Base-by-base conservation (phyloP, 2,888 invertebrate genomes). In the Thumatha senex region DNA sequence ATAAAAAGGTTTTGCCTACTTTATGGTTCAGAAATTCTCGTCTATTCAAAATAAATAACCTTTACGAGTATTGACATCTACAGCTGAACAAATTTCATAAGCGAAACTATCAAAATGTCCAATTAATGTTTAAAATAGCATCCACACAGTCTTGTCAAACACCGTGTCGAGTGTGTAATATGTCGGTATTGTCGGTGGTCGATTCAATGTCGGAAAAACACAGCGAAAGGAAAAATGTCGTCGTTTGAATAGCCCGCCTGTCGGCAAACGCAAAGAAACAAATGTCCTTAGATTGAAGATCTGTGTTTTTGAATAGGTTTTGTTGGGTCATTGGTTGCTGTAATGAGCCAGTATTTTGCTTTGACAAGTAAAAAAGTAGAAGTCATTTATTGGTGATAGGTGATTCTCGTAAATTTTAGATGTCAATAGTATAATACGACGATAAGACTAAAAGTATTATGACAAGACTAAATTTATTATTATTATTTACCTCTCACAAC, bases 141-240 rank as follows among this genome's bases (percentile, higher is more conserved):
- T 57, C 56, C 60, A 65, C 46, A 63, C 48, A 63, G 67, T 74
- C 74, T 76, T 75, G 80, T 78, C 77, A 74, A 58, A 65, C 61
- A 72, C 78, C 74, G 74, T 77, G 76, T 74, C 74, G 83, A 80
- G 79, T n/a, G n/a, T n/a, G n/a, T n/a, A n/a, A n/a, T n/a, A n/a
- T n/a, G n/a, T n/a, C n/a, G 3, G 18, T 81, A 82, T 85, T 84
- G 85, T 84, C 75, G 77, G 70, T 72, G 78, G 76, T 77, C 78
- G 72, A 78, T 78, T 78, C 69, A 76, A 78, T 70, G 77, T 52
- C 47, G 57, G 67, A 67, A 66, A 66, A 66, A 64, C 67, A 51
- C 59, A 33, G 18, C 14, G 56, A 54, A 59, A 51, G 73, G n/a
- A 76, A 82, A 81, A 82, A 79, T 76, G 76, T 67, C 61, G 64